Evolutionary conservation across 1,140 invertebrate species (phyloP), one percentile per base, ranked within the genome.

Genomic region (Pristionchus pacificus): DNA sequence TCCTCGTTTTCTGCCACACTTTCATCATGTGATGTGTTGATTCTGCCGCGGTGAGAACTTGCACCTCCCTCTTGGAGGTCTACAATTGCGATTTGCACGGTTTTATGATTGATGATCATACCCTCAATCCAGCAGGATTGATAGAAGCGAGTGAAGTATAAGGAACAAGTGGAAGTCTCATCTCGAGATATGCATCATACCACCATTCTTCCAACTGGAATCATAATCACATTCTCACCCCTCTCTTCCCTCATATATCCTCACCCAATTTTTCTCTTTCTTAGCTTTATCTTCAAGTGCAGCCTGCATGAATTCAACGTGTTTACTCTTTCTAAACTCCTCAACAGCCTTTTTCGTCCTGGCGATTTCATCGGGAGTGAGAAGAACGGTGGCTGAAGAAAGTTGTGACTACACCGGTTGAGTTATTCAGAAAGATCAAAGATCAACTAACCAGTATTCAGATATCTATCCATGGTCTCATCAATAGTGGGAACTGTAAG

Each of bases 201-300:
- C 74, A 75, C 74, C 74, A 75, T 30, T 75, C 74, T 57, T 75
- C 74, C 2, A 75, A 30, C 74, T 75, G 68, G 2, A 75, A 60
- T 2, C 15, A 19, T 24, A 6, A 3, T 14, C 0, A 58, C 0
- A 6, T 63, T 64, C 25, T 66, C 24, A 24, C 15, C 15, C 30
- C 19, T 2, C 31, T 24, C n/a, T 29, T 33, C n/a, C n/a, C n/a
- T n/a, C n/a, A n/a, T 0, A 74, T 25, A 29, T 30, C 1, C 49
- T 27, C 30, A 75, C 74, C 74, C 74, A 75, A 68, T 75, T 75
- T 30, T 60, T 69, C 30, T 64, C 49, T n/a, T 69, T 64, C n/a
- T 33, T 69, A 2, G 74, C 65, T 2, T 66, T 60, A 28, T 72
- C 63, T 33, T 74, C 66, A 2, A 75, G 28, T n/a, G 74, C 74